These are phyloP conservation scores for Helicorthomorpha holstii DNA, from an alignment of 1,140 invertebrate species.

Conservation along the genomic window DNA sequence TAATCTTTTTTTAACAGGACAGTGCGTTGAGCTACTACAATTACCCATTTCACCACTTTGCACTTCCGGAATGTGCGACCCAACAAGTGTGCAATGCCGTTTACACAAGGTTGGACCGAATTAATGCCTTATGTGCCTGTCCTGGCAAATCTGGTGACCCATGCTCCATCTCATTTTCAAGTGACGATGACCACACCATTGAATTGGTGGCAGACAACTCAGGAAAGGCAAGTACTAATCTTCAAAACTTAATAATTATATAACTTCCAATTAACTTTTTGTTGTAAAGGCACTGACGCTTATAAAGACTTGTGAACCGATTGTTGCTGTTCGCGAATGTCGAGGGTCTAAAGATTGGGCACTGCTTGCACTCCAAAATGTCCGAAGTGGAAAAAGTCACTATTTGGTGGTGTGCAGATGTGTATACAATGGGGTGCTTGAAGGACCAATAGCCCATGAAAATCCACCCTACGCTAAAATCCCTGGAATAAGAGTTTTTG, in stretches of 20 bases:
- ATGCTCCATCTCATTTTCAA: conserved; percentile 69
- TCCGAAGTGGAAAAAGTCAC: conserved; percentile 80
- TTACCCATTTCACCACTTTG: conserved; percentile 5
- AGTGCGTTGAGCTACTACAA: conserved; percentile 5
- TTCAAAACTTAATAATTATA: too few relatives aligned
- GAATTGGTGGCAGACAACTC: conserved; percentile 36
- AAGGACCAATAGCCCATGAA: conserved; percentile 82
- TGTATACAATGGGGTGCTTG: conserved; percentile 60
- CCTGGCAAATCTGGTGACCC: conserved; percentile 67
- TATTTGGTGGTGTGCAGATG: conserved; percentile 85
- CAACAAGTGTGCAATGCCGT: conserved; percentile 88
- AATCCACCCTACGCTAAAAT: conserved; percentile 84
- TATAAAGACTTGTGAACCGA: conserved; percentile 82
- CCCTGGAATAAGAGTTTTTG: conserved; percentile 75
- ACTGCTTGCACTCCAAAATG: conserved; percentile 72
- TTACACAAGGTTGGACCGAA: conserved; percentile 77
- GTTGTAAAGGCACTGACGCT: conserved; percentile 54
- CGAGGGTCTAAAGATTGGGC: conserved; percentile 77
- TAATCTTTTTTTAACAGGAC: conserved; percentile 1
- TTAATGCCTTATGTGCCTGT: conserved; percentile 78
- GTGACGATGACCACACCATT: conserved; percentile 78
- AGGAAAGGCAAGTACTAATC: conserved; percentile 41
- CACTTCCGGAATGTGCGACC: conserved; percentile 72
- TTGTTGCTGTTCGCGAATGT: conserved; percentile 71
- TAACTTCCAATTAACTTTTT: not conserved